Percentiles rank a stretch among this genome's conserved stretches.
Conservation (phyloP, 2,113 vertebrate species). For the Cinclus mexicanus region DNA sequence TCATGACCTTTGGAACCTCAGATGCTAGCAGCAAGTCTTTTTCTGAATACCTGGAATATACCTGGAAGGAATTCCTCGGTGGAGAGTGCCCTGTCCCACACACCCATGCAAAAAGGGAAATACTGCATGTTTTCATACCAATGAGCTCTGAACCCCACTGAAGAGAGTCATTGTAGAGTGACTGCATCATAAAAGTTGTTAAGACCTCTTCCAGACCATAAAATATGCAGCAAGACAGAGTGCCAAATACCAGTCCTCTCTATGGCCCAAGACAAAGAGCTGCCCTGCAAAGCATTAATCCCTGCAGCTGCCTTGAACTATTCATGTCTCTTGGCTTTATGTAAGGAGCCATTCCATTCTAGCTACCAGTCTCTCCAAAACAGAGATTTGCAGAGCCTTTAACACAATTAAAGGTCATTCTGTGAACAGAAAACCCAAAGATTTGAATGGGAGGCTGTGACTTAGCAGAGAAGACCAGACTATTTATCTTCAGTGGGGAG, state of each 20-base stretch:
- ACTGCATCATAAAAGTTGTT: slow-evolving; percentile 43
- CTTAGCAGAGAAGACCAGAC: background rate
- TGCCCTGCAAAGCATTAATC: slow-evolving; percentile 65
- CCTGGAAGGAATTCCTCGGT: background rate
- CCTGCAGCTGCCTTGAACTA: slow-evolving; percentile 62
- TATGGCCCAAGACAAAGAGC: slow-evolving; percentile 62
- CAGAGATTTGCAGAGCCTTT: slow-evolving; percentile 31
- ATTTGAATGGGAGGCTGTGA: slow-evolving; percentile 3
- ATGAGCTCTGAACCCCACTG: background rate
- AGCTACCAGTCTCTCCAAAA: background rate
- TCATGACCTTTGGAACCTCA: background rate
- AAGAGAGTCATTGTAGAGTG: slow-evolving; percentile 34
- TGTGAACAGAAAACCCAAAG: background rate
- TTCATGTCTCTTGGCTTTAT: slow-evolving; percentile 55
- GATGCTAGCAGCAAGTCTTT: background rate
- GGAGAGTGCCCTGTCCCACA: background rate
- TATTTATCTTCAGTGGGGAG: background rate
- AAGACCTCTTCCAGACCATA: slow-evolving; percentile 68
- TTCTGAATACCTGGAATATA: background rate
- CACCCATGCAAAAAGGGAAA: background rate
- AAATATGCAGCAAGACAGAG: slow-evolving; percentile 66
- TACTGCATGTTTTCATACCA: background rate
- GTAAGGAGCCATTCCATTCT: slow-evolving; percentile 45
- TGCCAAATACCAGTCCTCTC: slow-evolving; percentile 66
- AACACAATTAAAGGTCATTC: slow-evolving; percentile 49